Conservation (phyloP, 2,888 invertebrate species). For the Macaria notata region DNA sequence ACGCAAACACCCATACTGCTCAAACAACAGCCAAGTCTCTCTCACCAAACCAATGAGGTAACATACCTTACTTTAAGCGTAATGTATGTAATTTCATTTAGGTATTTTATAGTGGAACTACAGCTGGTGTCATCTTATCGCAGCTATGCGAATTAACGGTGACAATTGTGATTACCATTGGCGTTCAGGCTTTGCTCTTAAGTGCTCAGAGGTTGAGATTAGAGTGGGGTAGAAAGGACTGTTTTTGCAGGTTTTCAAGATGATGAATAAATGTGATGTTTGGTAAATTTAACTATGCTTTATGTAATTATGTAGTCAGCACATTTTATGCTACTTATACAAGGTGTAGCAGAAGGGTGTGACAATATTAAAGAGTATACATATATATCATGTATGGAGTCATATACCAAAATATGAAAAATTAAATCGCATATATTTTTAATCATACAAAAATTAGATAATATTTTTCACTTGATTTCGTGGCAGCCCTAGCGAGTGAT, state of each 20-base stretch:
- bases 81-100: slow-evolving; percentile 50
- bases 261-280: no score
- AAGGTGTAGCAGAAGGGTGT: no score
- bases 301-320: no score
- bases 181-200: slow-evolving; percentile 55
- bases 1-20: slow-evolving; percentile 10
- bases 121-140: slow-evolving; percentile 60
- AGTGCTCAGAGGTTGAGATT: slow-evolving; percentile 37
- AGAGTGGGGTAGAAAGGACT: slow-evolving; percentile 36
- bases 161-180: slow-evolving; percentile 74
- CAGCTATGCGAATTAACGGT: slow-evolving; percentile 71
- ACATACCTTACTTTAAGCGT: slow-evolving; percentile 38
- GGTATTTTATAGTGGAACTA: slow-evolving; percentile 47
- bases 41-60: slow-evolving; percentile 12
- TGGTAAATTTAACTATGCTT: no score
- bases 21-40: slow-evolving; percentile 1
- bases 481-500: no score
- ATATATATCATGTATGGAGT: no score
- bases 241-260: neutral
- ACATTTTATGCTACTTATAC: no score
- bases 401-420: no score
- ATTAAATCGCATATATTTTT: no score
- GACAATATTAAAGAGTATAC: no score
- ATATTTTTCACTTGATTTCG: no score
- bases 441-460: no score